These are phyloP conservation scores for Typhlichthys subterraneus DNA, from an alignment of 2,797 vertebrate genomes.

Conservation along the genomic window DNA sequence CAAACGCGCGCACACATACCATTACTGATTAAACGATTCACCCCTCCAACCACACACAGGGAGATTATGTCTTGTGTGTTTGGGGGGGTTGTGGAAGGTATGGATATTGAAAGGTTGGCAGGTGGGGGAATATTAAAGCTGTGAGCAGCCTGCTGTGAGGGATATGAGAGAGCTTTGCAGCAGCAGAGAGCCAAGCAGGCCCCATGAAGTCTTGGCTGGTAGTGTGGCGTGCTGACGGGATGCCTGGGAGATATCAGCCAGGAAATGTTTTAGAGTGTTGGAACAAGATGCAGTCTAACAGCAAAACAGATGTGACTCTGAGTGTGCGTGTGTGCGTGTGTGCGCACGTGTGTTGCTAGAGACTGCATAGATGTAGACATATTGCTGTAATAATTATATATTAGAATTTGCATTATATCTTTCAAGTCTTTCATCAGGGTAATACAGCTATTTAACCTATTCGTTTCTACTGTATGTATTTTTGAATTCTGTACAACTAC, in stretches of 20 bases:
- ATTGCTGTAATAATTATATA: too few species aligned
- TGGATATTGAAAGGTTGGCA: conserved; percentile 37
- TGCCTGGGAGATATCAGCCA: conserved; percentile 33
- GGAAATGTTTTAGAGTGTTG: conserved; percentile 31
- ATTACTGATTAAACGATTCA: neutral
- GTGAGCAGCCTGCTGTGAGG: conserved; percentile 27
- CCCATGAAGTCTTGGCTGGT: conserved; percentile 3
- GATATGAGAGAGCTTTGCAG: conserved; percentile 30
- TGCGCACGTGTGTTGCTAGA: neutral
- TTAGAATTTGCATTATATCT: too few species aligned
- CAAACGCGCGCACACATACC: too few species aligned
- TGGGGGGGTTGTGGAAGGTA: conserved; percentile 9
- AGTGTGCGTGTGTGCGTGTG: neutral
- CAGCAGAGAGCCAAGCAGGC: conserved; percentile 21
- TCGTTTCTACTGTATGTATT: too few species aligned
- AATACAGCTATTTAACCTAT: too few species aligned
- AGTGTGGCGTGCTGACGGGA: too few species aligned
- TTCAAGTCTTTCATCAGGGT: too few species aligned
- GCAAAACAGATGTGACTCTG: conserved; percentile 25
- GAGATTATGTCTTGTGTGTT: neutral
- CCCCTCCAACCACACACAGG: neutral
- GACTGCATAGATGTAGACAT: too few species aligned
- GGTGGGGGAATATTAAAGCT: conserved; percentile 5
- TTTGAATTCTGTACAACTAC: too few species aligned
- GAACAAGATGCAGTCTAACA: conserved; percentile 12